These are phyloP conservation scores for Atethmia centrago DNA, from an alignment of 2,888 invertebrate species.

Conservation along the genomic window DNA sequence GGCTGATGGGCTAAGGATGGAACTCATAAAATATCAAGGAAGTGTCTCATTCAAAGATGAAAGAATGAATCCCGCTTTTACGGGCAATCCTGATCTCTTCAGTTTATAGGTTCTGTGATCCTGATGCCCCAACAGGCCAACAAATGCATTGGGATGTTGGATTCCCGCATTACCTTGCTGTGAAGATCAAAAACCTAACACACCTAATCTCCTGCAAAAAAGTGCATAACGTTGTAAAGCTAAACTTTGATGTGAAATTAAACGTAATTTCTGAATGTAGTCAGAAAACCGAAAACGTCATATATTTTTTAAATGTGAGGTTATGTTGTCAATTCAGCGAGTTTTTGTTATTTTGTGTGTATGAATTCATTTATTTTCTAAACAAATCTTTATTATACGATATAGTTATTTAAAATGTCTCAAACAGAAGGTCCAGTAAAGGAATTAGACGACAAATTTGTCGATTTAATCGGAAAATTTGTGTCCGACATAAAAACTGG, in stretches of 20 bases:
- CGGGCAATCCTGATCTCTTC: background rate
- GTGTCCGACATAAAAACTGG: conserved; percentile 77
- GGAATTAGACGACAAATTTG: conserved; percentile 79
- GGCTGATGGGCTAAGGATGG: too few species aligned
- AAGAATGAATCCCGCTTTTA: background rate
- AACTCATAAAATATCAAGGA: background rate
- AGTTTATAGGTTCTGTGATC: too few species aligned
- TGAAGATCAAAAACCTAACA: background rate
- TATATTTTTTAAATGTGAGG: conserved; percentile 37
- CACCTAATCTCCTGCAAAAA: too few species aligned
- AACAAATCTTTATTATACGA: background rate
- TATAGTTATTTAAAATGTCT: conserved; percentile 67
- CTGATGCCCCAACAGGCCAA: background rate
- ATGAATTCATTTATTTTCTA: conserved; percentile 9
- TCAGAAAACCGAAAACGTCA: conserved; percentile 39
- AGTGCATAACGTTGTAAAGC: too few species aligned
- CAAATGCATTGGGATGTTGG: background rate
- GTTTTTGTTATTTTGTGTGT: conserved; percentile 10
- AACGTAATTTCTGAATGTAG: conserved; percentile 24
- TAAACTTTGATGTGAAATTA: background rate
- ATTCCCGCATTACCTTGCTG: background rate
- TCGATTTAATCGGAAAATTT: conserved; percentile 79
- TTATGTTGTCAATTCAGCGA: conserved; percentile 55
- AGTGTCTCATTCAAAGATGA: background rate
- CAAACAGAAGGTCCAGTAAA: conserved; percentile 67